Evolutionary conservation across 2,113 vertebrate genomes (phyloP).

Genomic region (Bos javanicus): DNA sequence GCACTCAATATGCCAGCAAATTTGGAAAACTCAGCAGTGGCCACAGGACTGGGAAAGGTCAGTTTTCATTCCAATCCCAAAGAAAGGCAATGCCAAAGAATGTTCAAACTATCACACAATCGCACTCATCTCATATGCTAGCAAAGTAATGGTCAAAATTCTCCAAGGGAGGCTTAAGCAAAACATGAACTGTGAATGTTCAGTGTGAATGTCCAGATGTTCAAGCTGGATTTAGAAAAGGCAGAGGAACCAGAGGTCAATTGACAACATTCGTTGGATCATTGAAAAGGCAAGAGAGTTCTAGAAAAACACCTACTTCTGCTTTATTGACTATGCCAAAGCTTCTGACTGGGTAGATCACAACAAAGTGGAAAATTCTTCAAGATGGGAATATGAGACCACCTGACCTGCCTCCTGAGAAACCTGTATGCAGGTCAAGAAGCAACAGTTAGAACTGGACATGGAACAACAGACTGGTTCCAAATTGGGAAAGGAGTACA

Average conservation of each 20-base stretch:
- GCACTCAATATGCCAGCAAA: neutral
- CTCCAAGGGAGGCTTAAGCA: neutral
- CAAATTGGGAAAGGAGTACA: neutral
- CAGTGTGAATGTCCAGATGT: neutral
- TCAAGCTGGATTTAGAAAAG: neutral
- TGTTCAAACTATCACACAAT: neutral
- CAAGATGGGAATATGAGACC: neutral
- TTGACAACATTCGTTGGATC: fast-evolving
- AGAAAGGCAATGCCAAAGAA: neutral
- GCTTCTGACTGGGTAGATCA: neutral
- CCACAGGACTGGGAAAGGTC: neutral
- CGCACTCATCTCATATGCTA: neutral
- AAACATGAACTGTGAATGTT: neutral
- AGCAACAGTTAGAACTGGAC: neutral
- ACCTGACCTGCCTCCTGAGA: neutral
- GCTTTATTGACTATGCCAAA: neutral
- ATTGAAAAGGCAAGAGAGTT: neutral
- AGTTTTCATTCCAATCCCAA: neutral
- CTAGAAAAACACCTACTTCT: neutral
- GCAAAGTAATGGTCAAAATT: neutral
- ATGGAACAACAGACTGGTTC: neutral
- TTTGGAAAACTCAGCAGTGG: neutral
- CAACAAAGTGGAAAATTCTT: neutral
- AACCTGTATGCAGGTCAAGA: neutral
- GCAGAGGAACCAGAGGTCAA: neutral